Percentiles rank a stretch among this genome's conserved stretches.
Evolutionary conservation across 2,888 invertebrate genomes (phyloP).

Genomic region (Tubulanus polymorphus): DNA sequence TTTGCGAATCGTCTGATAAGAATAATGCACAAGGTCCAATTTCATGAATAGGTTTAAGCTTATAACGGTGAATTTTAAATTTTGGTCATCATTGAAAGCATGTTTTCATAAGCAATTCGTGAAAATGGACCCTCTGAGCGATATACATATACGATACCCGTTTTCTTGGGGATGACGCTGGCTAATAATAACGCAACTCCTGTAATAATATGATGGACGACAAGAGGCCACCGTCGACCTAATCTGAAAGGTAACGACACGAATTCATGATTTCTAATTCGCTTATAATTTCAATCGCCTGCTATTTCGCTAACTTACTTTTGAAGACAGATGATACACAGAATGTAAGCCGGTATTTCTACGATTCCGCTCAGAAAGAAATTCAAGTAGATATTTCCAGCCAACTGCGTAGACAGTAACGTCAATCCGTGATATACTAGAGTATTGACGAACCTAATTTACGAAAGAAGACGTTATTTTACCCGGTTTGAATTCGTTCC

Average conservation of each 20-base stretch:
- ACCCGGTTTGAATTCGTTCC: too few species aligned
- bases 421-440: conserved; percentile 5
- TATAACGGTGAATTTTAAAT: too few species aligned
- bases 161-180: background rate
- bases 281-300: background rate
- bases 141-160: background rate
- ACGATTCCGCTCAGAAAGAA: conserved; percentile 6
- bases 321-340: background rate
- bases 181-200: background rate
- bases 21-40: too few species aligned
- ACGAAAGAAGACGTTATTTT: too few species aligned
- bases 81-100: too few species aligned
- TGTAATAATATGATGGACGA: background rate
- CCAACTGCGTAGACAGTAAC: conserved; percentile 4
- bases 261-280: background rate
- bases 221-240: background rate
- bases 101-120: too few species aligned
- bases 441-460: background rate
- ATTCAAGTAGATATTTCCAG: conserved; percentile 8
- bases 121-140: too few species aligned
- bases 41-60: too few species aligned
- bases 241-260: background rate
- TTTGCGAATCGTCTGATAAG: too few species aligned
- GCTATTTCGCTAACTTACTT: background rate
- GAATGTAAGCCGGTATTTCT: conserved; percentile 1